A percentile compares a stretch with the other conserved stretches of the same genome.
phyloP scores from a whole-genome alignment of 2,888 invertebrate species.

The Dugesia japonica region DNA sequence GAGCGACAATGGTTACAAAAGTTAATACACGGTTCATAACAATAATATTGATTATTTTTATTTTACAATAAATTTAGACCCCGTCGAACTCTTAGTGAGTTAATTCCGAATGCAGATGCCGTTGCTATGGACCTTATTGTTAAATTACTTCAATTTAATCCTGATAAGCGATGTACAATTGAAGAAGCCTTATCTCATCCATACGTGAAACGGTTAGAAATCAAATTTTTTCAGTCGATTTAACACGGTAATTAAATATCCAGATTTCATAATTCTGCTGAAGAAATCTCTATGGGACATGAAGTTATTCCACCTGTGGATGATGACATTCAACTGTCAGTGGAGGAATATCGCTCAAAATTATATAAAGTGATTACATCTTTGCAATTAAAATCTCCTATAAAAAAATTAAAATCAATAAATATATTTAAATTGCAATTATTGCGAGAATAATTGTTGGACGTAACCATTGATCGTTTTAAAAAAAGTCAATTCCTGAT shows the following conservation, averaged over 20 bases:
- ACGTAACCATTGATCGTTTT: no score
- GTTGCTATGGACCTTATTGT: constrained; percentile 68
- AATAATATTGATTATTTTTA: no score
- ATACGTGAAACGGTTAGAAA: constrained; percentile 63
- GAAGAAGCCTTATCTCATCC: constrained; percentile 68
- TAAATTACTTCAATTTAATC: constrained; percentile 70
- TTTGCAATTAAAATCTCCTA: no score
- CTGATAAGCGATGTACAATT: constrained; percentile 68
- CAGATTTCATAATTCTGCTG: constrained; percentile 62
- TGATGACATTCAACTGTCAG: constrained; percentile 73
- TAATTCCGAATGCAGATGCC: constrained; percentile 52
- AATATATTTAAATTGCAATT: no score
- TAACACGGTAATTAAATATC: constrained; percentile 23
- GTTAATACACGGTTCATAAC: not conserved
- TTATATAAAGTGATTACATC: constrained; percentile 73
- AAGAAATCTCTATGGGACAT: constrained; percentile 60
- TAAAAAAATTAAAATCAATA: no score
- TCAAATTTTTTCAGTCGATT: not conserved
- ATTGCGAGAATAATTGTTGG: no score
- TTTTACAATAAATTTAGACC: constrained; percentile 38
- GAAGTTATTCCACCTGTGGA: constrained; percentile 64
- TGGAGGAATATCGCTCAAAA: constrained; percentile 55
- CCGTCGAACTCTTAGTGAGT: constrained; percentile 52
- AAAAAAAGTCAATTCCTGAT: no score
- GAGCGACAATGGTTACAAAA: not conserved